Evolutionary conservation across 2,888 invertebrate genomes (phyloP).

Genomic region (Synergus gifuensis): DNA sequence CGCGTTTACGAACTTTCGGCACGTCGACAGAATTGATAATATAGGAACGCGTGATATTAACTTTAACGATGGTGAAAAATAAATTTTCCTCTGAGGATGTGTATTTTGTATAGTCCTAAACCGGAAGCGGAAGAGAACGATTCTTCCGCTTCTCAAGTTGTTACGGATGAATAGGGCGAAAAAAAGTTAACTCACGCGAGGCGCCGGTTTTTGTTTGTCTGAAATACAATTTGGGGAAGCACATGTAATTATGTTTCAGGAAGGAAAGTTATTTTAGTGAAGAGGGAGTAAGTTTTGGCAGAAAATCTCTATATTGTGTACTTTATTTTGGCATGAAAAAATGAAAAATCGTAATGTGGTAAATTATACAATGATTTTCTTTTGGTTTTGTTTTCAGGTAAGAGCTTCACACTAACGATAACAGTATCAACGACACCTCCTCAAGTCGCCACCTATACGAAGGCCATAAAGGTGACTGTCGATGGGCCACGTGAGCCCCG

Average conservation of each 20-base stretch:
- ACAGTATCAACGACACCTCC: slow-evolving; percentile 95
- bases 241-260: neutral
- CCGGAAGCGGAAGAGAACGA: neutral
- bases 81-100: neutral
- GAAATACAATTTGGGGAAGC: neutral
- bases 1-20: slow-evolving; percentile 69
- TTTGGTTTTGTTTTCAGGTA: slow-evolving; percentile 84
- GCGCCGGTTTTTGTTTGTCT: neutral
- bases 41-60: neutral
- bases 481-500: slow-evolving; percentile 98
- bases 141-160: neutral
- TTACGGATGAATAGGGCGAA: neutral
- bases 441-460: slow-evolving; percentile 97
- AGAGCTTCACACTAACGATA: slow-evolving; percentile 98
- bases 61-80: slow-evolving; percentile 9
- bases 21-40: slow-evolving; percentile 24
- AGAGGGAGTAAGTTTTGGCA: neutral
- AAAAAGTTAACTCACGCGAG: neutral
- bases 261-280: neutral
- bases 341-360: neutral
- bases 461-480: slow-evolving; percentile 98
- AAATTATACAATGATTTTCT: slow-evolving; percentile 28
- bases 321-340: neutral
- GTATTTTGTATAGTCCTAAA: neutral
- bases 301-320: neutral